Conservation (phyloP, 2,888 invertebrate genomes). For the Pristionchus exspectatus region DNA sequence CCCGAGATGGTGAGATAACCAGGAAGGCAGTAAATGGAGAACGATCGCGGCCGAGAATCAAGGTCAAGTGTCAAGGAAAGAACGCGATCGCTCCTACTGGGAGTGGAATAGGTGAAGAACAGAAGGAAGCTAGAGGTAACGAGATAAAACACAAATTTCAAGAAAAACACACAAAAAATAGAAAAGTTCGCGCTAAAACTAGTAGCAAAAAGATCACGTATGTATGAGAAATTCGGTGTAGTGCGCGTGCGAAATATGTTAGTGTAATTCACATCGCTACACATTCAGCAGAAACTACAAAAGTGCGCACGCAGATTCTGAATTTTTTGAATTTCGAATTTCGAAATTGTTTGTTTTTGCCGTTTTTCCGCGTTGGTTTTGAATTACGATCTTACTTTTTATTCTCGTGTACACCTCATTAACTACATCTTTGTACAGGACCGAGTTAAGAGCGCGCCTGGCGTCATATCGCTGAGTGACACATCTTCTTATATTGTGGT, state of each 20-base stretch:
- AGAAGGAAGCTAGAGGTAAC: neutral
- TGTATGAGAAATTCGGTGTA: neutral
- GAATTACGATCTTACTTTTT: neutral
- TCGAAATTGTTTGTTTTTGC: neutral
- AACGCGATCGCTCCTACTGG: neutral
- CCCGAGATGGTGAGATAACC: neutral
- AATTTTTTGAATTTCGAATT: conserved; percentile 12
- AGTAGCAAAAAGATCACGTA: conserved; percentile 26
- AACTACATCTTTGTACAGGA: neutral
- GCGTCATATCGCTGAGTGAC: neutral
- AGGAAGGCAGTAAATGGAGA: neutral
- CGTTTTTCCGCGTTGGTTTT: neutral
- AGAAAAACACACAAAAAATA: neutral
- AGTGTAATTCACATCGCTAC: neutral
- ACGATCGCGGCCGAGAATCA: neutral
- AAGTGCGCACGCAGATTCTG: neutral
- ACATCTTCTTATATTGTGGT: neutral
- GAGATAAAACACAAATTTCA: neutral
- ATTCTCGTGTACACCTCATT: neutral
- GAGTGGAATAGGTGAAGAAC: neutral
- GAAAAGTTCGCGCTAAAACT: neutral
- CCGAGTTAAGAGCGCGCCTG: neutral
- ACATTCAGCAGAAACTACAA: neutral
- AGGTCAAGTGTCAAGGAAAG: conserved; percentile 8
- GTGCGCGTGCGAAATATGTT: neutral